Conservation (phyloP, 2,888 invertebrate species). For the Athalia circularis region DNA sequence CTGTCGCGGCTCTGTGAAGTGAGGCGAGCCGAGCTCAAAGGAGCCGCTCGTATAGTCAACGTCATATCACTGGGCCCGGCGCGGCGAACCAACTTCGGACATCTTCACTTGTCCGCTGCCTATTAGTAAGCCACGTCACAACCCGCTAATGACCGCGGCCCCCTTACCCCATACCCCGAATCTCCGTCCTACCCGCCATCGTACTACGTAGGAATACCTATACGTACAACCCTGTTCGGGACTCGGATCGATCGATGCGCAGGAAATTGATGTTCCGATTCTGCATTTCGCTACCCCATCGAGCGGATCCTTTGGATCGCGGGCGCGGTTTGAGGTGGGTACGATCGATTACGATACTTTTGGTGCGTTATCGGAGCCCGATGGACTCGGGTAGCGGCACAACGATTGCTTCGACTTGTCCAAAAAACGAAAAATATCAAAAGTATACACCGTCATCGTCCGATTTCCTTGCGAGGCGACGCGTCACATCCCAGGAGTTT, state of each 20-base stretch:
- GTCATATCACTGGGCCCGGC: slow-evolving; percentile 62
- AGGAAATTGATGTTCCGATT: slow-evolving; percentile 11
- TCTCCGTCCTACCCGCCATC: slow-evolving; percentile 6
- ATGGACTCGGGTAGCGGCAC: too few species aligned
- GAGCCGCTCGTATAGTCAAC: slow-evolving; percentile 61
- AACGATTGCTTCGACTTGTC: too few species aligned
- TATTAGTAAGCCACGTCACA: slow-evolving; percentile 69
- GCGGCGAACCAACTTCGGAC: slow-evolving; percentile 58
- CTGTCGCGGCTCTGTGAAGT: slow-evolving; percentile 62
- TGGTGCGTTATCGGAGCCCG: too few species aligned
- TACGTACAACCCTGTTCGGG: not conserved
- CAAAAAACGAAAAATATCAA: too few species aligned
- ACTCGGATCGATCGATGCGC: slow-evolving; percentile 1
- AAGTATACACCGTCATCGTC: too few species aligned
- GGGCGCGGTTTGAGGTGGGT: too few species aligned
- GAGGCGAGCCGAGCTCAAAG: slow-evolving; percentile 64
- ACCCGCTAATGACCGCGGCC: slow-evolving; percentile 67
- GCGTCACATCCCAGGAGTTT: too few species aligned
- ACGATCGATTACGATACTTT: too few species aligned
- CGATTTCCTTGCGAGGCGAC: too few species aligned
- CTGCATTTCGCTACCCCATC: not conserved
- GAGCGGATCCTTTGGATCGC: too few species aligned
- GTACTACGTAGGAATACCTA: slow-evolving; percentile 45
- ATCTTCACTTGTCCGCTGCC: slow-evolving; percentile 68
- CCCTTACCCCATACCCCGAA: slow-evolving; percentile 45